These are phyloP conservation scores for Neodon shergylaensis DNA, from an alignment of 2,113 vertebrate genomes.

Conservation along the genomic window DNA sequence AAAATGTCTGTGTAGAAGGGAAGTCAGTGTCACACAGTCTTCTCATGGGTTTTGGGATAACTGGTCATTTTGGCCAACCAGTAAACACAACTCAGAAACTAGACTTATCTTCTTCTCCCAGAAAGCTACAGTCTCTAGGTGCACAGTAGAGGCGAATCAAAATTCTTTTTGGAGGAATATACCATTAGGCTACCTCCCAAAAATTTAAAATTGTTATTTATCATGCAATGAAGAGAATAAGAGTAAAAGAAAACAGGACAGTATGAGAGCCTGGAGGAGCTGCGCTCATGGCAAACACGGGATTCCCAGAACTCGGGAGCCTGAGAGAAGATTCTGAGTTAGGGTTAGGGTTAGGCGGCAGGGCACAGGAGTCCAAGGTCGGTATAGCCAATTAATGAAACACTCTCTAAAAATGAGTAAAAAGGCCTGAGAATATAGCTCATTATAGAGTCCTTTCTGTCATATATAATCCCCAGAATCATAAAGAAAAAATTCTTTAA, in stretches of 20 bases:
- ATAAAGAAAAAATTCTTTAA: not conserved
- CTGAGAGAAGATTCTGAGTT: not conserved
- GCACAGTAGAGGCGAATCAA: not conserved
- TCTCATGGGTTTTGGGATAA: not conserved
- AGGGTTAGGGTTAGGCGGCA: not conserved
- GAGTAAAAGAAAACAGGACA: not conserved
- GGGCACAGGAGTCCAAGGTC: not conserved
- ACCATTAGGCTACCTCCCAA: not conserved
- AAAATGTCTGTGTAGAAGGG: too few relatives aligned
- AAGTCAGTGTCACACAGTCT: not conserved
- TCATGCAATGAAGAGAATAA: not conserved
- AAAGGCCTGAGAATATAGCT: not conserved
- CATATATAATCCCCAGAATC: not conserved
- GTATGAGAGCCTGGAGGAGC: not conserved
- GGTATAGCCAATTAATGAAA: not conserved
- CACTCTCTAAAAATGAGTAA: not conserved
- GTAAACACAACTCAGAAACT: not conserved
- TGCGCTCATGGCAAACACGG: not conserved
- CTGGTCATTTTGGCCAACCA: not conserved
- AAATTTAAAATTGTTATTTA: not conserved
- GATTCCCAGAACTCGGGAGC: not conserved
- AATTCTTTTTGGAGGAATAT: not conserved
- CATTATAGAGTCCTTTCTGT: not conserved
- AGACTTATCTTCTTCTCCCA: not conserved
- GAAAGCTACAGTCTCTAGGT: not conserved